Percentiles rank a stretch among this genome's conserved stretches.
These are phyloP conservation scores for Cynopterus brachyotis DNA, from an alignment of 2,113 vertebrate genomes.

Conservation along the genomic window DNA sequence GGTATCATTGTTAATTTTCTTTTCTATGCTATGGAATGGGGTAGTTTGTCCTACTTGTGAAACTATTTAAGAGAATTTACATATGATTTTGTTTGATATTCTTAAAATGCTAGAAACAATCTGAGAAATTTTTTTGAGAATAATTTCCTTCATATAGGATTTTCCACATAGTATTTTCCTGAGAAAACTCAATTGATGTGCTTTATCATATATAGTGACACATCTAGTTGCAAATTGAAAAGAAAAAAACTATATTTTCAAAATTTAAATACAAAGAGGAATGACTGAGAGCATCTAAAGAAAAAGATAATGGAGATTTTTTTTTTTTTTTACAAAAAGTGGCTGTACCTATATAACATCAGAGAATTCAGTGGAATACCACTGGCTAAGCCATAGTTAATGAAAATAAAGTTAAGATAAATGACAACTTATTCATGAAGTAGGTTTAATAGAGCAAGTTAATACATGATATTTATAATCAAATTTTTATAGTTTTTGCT, in stretches of 20 bases:
- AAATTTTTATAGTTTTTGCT: background rate
- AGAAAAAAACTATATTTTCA: background rate
- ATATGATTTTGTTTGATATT: background rate
- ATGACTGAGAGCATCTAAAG: background rate
- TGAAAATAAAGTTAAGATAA: slow-evolving; percentile 13
- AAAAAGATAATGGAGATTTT: background rate
- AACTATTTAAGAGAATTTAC: background rate
- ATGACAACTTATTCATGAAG: background rate
- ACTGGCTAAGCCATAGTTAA: background rate
- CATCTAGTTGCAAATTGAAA: background rate
- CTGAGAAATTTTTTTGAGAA: background rate
- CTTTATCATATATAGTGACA: background rate
- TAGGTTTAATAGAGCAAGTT: background rate
- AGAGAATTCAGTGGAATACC: background rate
- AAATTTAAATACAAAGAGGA: background rate
- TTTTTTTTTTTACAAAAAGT: background rate
- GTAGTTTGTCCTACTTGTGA: background rate
- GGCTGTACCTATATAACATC: background rate
- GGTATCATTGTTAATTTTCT: background rate
- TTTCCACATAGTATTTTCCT: background rate
- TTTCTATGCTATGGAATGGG: background rate
- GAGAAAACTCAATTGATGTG: background rate
- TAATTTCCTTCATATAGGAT: background rate
- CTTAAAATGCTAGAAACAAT: background rate
- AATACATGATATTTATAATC: background rate